phyloP scores from a whole-genome alignment of 1,140 invertebrate genomes.

The Nasonia vitripennis region DNA sequence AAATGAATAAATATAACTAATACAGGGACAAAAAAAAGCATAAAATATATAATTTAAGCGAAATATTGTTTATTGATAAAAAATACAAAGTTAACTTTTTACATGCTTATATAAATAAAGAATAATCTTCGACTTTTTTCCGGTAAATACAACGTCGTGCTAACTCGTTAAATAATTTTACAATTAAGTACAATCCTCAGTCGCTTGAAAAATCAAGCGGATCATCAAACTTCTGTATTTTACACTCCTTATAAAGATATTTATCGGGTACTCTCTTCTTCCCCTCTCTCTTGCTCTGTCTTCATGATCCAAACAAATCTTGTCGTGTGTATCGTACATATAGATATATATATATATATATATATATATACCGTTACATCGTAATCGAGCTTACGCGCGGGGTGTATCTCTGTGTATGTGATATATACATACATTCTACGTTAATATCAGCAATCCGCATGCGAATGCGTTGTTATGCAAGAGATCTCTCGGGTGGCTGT shows the following conservation, averaged over 20 bases:
- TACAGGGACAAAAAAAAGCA: too few relatives aligned
- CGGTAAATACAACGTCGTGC: constrained; percentile 35
- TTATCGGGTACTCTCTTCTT: constrained; percentile 35
- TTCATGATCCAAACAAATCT: constrained; percentile 51
- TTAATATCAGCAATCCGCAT: constrained; percentile 46
- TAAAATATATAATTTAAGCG: too few relatives aligned
- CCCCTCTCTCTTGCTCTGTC: background rate
- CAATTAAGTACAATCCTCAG: constrained; percentile 51
- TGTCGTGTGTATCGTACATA: constrained; percentile 42
- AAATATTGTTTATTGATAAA: too few relatives aligned
- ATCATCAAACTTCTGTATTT: constrained; percentile 40
- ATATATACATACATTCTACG: constrained; percentile 51
- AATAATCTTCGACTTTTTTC: constrained; percentile 54
- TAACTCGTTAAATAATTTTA: constrained; percentile 50
- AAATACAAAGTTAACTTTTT: constrained; percentile 17
- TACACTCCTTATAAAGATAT: constrained; percentile 41
- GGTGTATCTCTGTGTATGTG: constrained; percentile 24
- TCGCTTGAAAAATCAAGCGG: constrained; percentile 41
- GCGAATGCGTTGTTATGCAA: constrained; percentile 66
- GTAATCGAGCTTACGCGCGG: constrained; percentile 27
- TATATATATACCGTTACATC: constrained; percentile 40
- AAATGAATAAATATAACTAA: too few relatives aligned
- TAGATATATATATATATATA: too few relatives aligned
- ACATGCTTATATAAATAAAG: constrained; percentile 59
- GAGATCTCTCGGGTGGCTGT: constrained; percentile 68